Conservation (phyloP, 2,113 vertebrate species). For the Sceloporus tristichus region DNA sequence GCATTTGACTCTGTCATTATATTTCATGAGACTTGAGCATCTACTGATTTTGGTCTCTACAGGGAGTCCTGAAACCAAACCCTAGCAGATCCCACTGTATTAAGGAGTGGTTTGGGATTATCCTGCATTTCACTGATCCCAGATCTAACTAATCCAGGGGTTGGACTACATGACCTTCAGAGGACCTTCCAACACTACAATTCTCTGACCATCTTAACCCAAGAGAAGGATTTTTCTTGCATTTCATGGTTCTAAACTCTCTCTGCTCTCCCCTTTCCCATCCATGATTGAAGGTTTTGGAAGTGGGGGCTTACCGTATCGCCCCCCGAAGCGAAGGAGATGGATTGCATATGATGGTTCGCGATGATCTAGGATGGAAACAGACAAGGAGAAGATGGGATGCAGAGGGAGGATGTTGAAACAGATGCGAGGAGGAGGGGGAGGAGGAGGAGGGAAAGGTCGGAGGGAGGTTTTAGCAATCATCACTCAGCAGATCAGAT, state of each 20-base stretch:
- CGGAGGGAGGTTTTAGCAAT: neutral
- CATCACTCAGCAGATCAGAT: neutral
- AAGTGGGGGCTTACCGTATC: conserved; percentile 80
- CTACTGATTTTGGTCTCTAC: too few species aligned
- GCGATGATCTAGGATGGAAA: conserved; percentile 83
- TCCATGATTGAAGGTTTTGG: neutral
- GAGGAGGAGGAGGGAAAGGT: neutral
- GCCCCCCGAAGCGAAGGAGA: conserved; percentile 90
- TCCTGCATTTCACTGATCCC: neutral
- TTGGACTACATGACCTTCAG: neutral
- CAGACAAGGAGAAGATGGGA: neutral
- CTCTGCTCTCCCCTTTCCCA: neutral
- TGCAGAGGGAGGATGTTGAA: too few species aligned
- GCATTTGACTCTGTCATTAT: too few species aligned
- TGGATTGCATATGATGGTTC: conserved; percentile 90
- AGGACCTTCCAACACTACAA: neutral
- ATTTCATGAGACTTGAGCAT: too few species aligned
- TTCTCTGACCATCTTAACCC: neutral
- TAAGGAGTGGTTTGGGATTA: too few species aligned
- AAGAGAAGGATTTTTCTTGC: neutral
- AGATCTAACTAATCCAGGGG: neutral
- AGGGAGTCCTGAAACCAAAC: too few species aligned
- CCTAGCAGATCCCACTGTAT: too few species aligned
- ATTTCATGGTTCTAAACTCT: too few species aligned
- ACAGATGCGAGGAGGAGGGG: too few species aligned